Conservation (phyloP, 2,113 vertebrate species). For the Charadrius vociferus region DNA sequence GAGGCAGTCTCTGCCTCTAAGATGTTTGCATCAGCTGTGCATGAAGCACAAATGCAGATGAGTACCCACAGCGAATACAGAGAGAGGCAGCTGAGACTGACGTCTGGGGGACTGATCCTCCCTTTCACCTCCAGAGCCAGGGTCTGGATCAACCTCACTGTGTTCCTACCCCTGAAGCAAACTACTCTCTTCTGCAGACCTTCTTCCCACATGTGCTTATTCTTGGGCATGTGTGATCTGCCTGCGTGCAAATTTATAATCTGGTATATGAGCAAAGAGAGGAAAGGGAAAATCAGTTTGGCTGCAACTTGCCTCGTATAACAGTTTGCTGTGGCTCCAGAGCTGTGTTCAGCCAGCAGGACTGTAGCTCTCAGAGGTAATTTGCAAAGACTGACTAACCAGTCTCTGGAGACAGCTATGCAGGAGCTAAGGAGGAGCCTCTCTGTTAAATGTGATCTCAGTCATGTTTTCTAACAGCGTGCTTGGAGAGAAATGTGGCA, state of each 20-base stretch:
- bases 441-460: background rate
- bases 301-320: background rate
- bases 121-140: background rate
- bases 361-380: background rate
- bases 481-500: background rate
- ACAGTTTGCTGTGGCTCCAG: background rate
- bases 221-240: background rate
- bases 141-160: rapidly evolving
- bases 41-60: background rate
- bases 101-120: background rate
- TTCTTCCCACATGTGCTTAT: background rate
- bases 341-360: background rate
- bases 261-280: background rate
- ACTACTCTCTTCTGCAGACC: background rate
- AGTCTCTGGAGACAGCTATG: background rate
- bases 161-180: background rate
- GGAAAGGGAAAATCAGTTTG: background rate
- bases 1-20: background rate
- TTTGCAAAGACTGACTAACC: background rate
- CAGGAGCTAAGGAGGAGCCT: background rate
- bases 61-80: background rate
- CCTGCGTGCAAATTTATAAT: background rate
- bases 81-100: background rate
- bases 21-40: background rate
- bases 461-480: background rate